Conservation (phyloP, 1,140 invertebrate genomes). For the Drosophila tani region DNA sequence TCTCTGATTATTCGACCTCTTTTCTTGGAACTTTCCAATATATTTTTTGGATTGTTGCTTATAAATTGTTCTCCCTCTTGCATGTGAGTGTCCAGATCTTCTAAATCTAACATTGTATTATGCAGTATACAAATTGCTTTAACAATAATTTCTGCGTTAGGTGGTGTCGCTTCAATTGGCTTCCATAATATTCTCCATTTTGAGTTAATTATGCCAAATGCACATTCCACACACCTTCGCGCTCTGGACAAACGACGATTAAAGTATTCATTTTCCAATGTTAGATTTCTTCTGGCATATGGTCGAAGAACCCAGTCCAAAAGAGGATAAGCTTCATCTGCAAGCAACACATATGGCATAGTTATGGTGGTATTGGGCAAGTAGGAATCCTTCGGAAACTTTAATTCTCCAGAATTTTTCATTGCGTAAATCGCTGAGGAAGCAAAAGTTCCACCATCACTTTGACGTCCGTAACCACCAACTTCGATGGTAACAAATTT, state of each 20-base stretch:
- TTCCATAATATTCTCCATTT: constrained; percentile 25
- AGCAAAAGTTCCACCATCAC: constrained; percentile 85
- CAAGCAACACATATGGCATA: constrained; percentile 85
- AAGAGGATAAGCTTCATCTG: constrained; percentile 86
- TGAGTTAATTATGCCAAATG: constrained; percentile 35
- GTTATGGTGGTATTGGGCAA: constrained; percentile 85
- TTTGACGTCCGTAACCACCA: constrained; percentile 82
- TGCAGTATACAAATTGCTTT: constrained; percentile 42
- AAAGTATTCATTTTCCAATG: constrained; percentile 34
- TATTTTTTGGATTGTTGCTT: no score
- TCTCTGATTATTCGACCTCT: constrained; percentile 1
- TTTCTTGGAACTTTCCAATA: no score
- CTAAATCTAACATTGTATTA: constrained; percentile 34
- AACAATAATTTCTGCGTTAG: constrained; percentile 33
- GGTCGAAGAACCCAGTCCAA: constrained; percentile 85
- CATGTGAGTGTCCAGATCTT: constrained; percentile 4
- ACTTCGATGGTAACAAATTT: constrained; percentile 85
- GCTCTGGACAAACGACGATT: constrained; percentile 33
- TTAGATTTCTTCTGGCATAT: constrained; percentile 53
- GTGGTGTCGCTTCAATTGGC: constrained; percentile 32
- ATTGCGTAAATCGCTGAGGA: constrained; percentile 83
- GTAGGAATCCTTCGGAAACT: constrained; percentile 30
- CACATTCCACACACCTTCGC: constrained; percentile 38
- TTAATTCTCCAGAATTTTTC: constrained; percentile 60
- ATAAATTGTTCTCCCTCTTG: no score